Conservation (phyloP, 2,888 invertebrate species). For the Alloplasta piceator region DNA sequence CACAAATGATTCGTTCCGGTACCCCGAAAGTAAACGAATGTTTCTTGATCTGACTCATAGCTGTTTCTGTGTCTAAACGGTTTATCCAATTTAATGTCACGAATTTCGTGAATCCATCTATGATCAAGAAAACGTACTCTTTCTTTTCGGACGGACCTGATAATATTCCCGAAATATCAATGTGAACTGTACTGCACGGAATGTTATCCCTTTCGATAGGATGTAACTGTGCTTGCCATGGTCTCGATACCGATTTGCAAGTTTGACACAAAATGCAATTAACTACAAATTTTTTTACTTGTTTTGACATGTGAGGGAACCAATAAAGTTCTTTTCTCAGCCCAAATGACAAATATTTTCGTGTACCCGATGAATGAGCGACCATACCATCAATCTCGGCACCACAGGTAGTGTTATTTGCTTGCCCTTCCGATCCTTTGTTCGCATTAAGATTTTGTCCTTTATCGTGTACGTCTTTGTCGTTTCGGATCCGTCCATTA, state of each 20-base stretch:
- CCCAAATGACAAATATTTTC: constrained; percentile 56
- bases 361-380: constrained; percentile 56
- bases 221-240: constrained; percentile 71
- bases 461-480: constrained; percentile 57
- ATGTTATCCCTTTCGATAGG: constrained; percentile 73
- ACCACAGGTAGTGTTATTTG: constrained; percentile 46
- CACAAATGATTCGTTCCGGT: constrained; percentile 22
- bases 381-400: constrained; percentile 54
- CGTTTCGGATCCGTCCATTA: too few relatives aligned
- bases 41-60: constrained; percentile 10
- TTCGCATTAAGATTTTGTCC: constrained; percentile 52
- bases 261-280: constrained; percentile 75
- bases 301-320: constrained; percentile 73
- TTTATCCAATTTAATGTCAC: constrained; percentile 58
- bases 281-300: constrained; percentile 75
- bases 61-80: constrained; percentile 9
- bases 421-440: constrained; percentile 66
- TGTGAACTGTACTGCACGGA: constrained; percentile 74
- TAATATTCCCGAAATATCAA: constrained; percentile 68
- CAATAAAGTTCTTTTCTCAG: constrained; percentile 70
- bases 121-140: constrained; percentile 71
- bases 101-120: constrained; percentile 72
- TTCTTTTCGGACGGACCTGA: constrained; percentile 70
- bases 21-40: constrained; percentile 19
- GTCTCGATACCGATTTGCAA: constrained; percentile 73